Percentiles rank a stretch among this genome's conserved stretches.
Conservation (phyloP, 1,140 invertebrate genomes). For the Tetranychus urticae region DNA sequence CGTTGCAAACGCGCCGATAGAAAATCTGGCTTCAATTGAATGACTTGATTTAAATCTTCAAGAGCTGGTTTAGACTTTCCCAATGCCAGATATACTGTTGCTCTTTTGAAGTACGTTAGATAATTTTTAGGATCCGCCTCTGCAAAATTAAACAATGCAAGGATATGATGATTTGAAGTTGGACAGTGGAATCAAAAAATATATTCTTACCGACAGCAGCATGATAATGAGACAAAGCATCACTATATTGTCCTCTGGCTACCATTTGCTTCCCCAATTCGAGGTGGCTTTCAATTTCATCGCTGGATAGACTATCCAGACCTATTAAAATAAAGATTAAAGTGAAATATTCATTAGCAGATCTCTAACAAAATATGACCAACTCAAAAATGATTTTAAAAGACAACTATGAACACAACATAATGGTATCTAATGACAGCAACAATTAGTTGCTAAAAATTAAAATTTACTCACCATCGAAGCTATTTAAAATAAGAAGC, state of each 20-base stretch:
- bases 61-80: constrained; percentile 87
- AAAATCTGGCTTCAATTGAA: constrained; percentile 86
- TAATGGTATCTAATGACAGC: background rate
- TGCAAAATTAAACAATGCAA: constrained; percentile 23
- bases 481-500: background rate
- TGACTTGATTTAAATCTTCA: constrained; percentile 67
- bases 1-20: constrained; percentile 61
- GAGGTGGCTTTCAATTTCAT: constrained; percentile 70
- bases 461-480: background rate
- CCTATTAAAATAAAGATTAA: background rate
- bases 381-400: background rate
- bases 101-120: constrained; percentile 76
- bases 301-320: background rate
- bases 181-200: background rate
- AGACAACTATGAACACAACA: background rate
- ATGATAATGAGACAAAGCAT: constrained; percentile 93
- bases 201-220: constrained; percentile 65
- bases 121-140: constrained; percentile 90
- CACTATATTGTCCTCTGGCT: constrained; percentile 68
- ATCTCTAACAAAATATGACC: background rate
- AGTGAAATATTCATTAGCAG: background rate
- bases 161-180: background rate
- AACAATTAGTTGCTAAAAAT: too few relatives aligned
- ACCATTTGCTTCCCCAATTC: constrained; percentile 75
- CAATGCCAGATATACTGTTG: constrained; percentile 84